Base-by-base conservation (phyloP, 1,140 invertebrate species). In the Cyphomyrmex costatus region DNA sequence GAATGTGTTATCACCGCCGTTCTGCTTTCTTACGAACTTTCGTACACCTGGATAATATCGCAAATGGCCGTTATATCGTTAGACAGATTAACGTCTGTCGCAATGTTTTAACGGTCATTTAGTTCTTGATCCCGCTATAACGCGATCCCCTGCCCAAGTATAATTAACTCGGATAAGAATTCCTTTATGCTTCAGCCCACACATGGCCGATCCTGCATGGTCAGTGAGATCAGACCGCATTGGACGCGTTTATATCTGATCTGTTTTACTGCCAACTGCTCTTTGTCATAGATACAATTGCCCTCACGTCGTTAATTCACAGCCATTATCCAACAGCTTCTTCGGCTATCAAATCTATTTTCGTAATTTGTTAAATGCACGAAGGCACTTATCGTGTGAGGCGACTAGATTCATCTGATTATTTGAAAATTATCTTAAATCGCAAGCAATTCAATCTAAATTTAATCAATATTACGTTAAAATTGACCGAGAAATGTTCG, bases 111-210 rank as follows among this genome's bases (percentile, higher is more conserved):
- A 88, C 79, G 86, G 79, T 84, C 90, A 90, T 90, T 84, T 61
- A 46, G 36, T 58, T 74, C 19, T 8, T 10, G 42, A 61, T 65
- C 63, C 16, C 14, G n/a, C 8, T 51, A 21, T 36, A 49, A 24
- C 42, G n/a, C 66, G 66, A 3, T 90, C 70, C 58, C 63, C 53
- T 60, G 51, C 51, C 3, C 16, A 46, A 60, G 27, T 53, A 53
- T 85, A 86, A 91, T 91, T 85, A 83, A 90, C 76, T 73, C 46
- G 70, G 88, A 91, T 91, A 90, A 90, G 88, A 89, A 89, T 89
- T 86, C 30, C 49, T 83, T 60, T 49, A 73, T 61, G 19, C 19
- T 14, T 5, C 76, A 42, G 42, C 58, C 46, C 33, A 85, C 82
- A 42, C 16, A 66, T 73, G 79, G 66, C 53, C 66, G 21, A 71